These are phyloP conservation scores for Catonia carolina DNA, from an alignment of 2,888 invertebrate genomes.

Conservation along the genomic window DNA sequence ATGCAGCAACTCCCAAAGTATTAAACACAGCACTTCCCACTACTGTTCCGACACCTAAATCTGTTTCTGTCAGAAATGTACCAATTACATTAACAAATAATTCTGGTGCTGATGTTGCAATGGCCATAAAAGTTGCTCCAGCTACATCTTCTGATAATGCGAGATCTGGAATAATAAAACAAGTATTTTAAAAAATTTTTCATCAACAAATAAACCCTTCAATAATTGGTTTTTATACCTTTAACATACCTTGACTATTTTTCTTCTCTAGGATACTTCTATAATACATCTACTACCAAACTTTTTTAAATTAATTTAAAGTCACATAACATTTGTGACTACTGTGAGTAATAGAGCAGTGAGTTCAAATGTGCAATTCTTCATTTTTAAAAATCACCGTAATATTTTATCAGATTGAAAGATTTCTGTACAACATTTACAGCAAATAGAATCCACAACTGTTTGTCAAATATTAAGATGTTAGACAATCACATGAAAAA, in stretches of 20 bases:
- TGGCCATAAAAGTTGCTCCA: conserved; percentile 94
- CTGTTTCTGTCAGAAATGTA: conserved; percentile 73
- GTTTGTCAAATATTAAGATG: too few species aligned
- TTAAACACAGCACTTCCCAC: conserved; percentile 85
- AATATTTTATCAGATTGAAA: too few species aligned
- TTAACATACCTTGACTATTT: background rate
- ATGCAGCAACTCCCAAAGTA: conserved; percentile 73
- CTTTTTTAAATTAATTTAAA: too few species aligned
- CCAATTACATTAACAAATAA: conserved; percentile 88
- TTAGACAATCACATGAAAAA: too few species aligned
- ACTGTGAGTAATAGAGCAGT: too few species aligned
- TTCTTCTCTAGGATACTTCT: background rate
- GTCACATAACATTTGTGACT: too few species aligned
- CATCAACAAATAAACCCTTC: too few species aligned
- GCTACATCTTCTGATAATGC: conserved; percentile 69
- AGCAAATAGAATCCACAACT: too few species aligned
- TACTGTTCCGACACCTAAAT: conserved; percentile 81
- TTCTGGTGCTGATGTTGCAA: conserved; percentile 92
- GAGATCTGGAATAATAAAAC: conserved; percentile 39
- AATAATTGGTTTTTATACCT: background rate
- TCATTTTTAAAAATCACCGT: too few species aligned
- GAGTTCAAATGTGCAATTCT: too few species aligned
- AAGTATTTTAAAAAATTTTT: conserved; percentile 6
- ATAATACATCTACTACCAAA: too few species aligned
- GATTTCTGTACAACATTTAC: too few species aligned